Percentiles rank a stretch among this genome's conserved stretches.
These are phyloP conservation scores for Coccyzus lansbergi DNA, from an alignment of 2,797 vertebrate species.

Conservation along the genomic window DNA sequence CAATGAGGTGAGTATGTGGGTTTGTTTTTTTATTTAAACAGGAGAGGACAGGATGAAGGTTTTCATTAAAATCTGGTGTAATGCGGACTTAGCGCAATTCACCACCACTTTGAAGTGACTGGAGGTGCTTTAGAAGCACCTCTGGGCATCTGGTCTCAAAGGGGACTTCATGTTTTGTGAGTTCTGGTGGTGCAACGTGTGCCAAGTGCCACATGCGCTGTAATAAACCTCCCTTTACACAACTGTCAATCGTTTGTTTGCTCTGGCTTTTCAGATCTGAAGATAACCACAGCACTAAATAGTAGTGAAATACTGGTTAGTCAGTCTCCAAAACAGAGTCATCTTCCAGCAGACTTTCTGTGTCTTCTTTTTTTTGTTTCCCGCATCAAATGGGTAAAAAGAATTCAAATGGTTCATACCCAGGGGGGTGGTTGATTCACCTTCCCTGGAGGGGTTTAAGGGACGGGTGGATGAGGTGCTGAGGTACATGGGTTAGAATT, in stretches of 20 bases:
- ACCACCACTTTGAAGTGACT: not conserved
- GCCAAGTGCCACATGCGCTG: not conserved
- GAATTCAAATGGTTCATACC: not conserved
- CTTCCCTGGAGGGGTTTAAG: no score
- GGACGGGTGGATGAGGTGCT: no score
- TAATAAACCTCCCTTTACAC: not conserved
- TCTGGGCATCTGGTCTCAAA: not conserved
- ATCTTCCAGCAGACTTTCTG: not conserved
- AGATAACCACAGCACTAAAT: not conserved
- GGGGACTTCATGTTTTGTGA: not conserved
- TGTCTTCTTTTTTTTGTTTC: not conserved
- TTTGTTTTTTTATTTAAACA: not conserved
- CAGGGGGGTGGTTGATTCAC: no score
- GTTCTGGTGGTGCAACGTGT: not conserved
- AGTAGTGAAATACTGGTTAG: not conserved
- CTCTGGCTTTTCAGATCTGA: not conserved
- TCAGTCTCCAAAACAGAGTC: not conserved
- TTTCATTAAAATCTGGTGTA: not conserved
- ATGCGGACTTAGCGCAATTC: not conserved
- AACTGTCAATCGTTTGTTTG: not conserved
- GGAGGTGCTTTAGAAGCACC: not conserved
- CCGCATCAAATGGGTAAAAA: not conserved
- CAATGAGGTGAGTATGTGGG: not conserved
- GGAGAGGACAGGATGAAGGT: not conserved
- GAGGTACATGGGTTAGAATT: no score